phyloP scores from a whole-genome alignment of 2,797 vertebrate species.

The Brachymystax lenok region DNA sequence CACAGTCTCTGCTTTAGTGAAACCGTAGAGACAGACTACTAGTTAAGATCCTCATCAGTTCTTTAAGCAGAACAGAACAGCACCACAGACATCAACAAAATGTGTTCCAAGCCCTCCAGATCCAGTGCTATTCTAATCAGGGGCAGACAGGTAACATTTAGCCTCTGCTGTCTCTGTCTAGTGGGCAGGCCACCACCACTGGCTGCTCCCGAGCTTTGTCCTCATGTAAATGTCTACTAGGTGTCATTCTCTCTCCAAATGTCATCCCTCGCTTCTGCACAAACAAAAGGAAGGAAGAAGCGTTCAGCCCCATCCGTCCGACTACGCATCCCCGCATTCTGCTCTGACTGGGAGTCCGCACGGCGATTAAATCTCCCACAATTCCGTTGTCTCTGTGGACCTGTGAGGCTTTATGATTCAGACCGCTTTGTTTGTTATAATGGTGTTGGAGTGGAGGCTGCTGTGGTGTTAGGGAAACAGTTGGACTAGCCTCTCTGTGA shows the following conservation, averaged over 20 bases:
- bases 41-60: not conserved
- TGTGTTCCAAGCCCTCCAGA: constrained; percentile 27
- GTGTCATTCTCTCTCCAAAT: constrained; percentile 59
- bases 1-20: not conserved
- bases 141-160: constrained; percentile 55
- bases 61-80: not conserved
- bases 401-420: constrained; percentile 22
- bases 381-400: constrained; percentile 43
- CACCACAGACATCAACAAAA: constrained; percentile 19
- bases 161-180: not conserved
- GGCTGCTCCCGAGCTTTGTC: constrained; percentile 48
- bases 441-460: constrained; percentile 33
- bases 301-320: not conserved
- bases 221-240: constrained; percentile 57
- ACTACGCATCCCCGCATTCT: constrained; percentile 6
- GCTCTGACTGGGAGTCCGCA: constrained; percentile 33
- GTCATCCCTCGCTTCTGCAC: constrained; percentile 50
- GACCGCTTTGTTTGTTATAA: constrained; percentile 47
- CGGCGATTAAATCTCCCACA: constrained; percentile 57
- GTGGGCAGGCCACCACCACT: not conserved
- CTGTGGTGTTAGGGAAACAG: constrained; percentile 15
- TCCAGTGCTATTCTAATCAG: constrained; percentile 18
- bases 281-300: constrained; percentile 47
- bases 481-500: constrained; percentile 51
- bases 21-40: not conserved